Conservation (phyloP, 2,888 invertebrate species). For the Dione juno region DNA sequence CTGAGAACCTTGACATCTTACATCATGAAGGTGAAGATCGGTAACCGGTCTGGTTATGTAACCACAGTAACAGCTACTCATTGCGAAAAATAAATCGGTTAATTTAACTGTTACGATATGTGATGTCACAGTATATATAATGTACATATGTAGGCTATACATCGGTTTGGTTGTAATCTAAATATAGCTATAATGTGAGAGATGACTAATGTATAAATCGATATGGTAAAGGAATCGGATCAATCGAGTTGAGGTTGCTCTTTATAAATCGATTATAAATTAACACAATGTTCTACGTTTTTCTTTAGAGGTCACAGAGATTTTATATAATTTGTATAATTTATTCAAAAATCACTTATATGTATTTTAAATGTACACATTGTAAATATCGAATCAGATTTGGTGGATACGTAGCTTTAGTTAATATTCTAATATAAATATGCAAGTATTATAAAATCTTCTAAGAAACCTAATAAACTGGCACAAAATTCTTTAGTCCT, state of each 20-base stretch:
- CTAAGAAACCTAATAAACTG: background rate
- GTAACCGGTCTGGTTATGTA: constrained; percentile 60
- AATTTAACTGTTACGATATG: constrained; percentile 25
- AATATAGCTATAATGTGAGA: background rate
- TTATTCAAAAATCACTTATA: no score
- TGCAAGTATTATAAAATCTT: background rate
- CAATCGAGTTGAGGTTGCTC: no score
- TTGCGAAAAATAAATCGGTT: constrained; percentile 39
- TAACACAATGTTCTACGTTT: no score
- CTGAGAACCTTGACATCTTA: constrained; percentile 57
- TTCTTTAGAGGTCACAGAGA: no score
- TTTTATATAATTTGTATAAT: no score
- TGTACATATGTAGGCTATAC: background rate
- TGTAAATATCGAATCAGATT: no score
- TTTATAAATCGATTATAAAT: no score
- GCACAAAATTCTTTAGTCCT: background rate
- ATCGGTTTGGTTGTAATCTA: background rate
- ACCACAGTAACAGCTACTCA: constrained; percentile 45
- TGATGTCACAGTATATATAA: background rate
- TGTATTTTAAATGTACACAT: no score
- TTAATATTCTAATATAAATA: background rate
- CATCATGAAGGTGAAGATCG: constrained; percentile 62
- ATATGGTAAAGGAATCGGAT: background rate
- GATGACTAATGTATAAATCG: background rate
- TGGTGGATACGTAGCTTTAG: no score